These are phyloP conservation scores for Mustela lutreola DNA, from an alignment of 2,113 vertebrate genomes.

Conservation along the genomic window DNA sequence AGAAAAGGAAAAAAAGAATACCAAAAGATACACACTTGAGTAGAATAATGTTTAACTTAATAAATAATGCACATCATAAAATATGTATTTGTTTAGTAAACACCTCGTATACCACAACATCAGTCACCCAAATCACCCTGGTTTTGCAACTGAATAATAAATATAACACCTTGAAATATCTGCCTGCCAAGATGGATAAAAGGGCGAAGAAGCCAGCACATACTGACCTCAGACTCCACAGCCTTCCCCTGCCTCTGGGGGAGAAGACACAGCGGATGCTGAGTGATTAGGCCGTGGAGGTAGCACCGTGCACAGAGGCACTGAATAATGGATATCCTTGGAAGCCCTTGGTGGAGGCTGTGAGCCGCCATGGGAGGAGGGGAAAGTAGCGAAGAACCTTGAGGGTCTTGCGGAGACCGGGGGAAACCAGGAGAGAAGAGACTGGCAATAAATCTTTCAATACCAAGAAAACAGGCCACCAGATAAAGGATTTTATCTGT, in stretches of 20 bases:
- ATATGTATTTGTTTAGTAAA: constrained; percentile 66
- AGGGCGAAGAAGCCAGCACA: constrained; percentile 36
- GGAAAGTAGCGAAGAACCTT: constrained; percentile 46
- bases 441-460: constrained; percentile 86
- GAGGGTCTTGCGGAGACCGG: constrained; percentile 63
- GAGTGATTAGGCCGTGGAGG: neutral
- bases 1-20: neutral
- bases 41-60: constrained; percentile 48
- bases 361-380: neutral
- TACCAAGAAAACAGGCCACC: constrained; percentile 66
- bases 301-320: rapidly evolving
- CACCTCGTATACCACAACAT: neutral
- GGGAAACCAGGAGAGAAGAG: constrained; percentile 71
- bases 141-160: constrained; percentile 64
- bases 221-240: neutral
- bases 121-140: constrained; percentile 45
- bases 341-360: neutral
- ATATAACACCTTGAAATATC: constrained; percentile 4
- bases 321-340: constrained; percentile 61
- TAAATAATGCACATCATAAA: constrained; percentile 58
- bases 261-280: neutral
- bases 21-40: neutral
- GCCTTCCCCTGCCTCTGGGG: constrained; percentile 20
- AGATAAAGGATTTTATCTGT: constrained; percentile 61
- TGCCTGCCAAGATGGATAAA: constrained; percentile 46